These are phyloP conservation scores for Carettochelys insculpta DNA, from an alignment of 2,113 vertebrate genomes.

Conservation along the genomic window DNA sequence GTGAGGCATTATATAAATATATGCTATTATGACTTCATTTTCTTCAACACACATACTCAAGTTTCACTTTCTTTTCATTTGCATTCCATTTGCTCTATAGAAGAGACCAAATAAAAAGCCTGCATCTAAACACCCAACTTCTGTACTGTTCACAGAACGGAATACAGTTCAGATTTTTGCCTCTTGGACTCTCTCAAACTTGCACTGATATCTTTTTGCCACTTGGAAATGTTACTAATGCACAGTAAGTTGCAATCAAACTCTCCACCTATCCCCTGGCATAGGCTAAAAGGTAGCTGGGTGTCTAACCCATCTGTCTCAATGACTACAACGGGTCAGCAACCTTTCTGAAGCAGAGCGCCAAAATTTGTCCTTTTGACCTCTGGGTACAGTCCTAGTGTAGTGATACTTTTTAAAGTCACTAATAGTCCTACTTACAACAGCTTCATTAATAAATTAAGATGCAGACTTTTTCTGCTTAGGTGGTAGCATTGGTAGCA, in stretches of 20 bases:
- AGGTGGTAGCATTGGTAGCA: no score
- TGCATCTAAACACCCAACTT: not conserved
- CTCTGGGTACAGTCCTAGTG: no score
- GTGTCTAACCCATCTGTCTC: no score
- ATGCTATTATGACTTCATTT: not conserved
- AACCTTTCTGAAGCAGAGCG: no score
- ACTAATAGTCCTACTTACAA: no score
- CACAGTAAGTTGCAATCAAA: not conserved
- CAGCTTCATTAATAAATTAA: no score
- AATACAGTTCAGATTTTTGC: not conserved
- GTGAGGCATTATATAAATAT: not conserved
- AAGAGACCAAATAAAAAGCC: not conserved
- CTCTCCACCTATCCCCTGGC: not conserved
- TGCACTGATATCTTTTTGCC: rapidly evolving
- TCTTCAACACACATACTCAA: not conserved
- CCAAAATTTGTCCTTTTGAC: no score
- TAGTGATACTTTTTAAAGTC: no score
- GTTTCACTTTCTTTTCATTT: not conserved
- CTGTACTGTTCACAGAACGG: no score
- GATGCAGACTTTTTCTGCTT: no score
- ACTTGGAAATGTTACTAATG: not conserved
- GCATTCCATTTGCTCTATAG: not conserved
- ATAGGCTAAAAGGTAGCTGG: not conserved
- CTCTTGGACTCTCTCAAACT: not conserved
- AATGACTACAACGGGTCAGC: no score